These are phyloP conservation scores for Ochotona princeps DNA, from an alignment of 2,113 vertebrate genomes.

Conservation along the genomic window DNA sequence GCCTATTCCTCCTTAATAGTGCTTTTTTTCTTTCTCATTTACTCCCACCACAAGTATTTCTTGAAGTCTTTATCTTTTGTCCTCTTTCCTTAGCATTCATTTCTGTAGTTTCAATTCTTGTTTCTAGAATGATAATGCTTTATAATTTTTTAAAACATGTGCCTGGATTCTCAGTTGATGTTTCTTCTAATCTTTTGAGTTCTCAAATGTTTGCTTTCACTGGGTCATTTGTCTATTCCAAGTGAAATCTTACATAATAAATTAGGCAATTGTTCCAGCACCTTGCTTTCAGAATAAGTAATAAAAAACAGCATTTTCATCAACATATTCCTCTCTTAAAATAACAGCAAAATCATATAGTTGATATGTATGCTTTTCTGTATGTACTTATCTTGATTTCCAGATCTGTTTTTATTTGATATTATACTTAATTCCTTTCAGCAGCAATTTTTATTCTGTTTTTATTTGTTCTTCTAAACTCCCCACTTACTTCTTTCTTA, in stretches of 20 bases:
- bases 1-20: not conserved
- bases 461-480: fast-evolving
- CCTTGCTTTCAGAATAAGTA: not conserved
- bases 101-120: not conserved
- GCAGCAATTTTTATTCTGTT: fast-evolving
- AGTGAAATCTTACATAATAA: not conserved
- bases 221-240: not conserved
- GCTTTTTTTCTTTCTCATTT: not conserved
- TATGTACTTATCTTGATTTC: not conserved
- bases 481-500: not conserved
- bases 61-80: not conserved
- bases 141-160: not conserved
- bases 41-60: not conserved
- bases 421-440: not conserved
- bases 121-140: not conserved
- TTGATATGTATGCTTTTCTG: not conserved
- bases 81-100: not conserved
- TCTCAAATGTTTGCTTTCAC: not conserved
- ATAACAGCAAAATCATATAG: not conserved
- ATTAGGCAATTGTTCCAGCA: not conserved
- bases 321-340: not conserved
- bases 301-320: not conserved
- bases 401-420: not conserved
- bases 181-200: not conserved
- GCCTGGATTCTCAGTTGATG: not conserved